Conservation (phyloP, 2,888 invertebrate genomes). For the Latrodectus hesperus region DNA sequence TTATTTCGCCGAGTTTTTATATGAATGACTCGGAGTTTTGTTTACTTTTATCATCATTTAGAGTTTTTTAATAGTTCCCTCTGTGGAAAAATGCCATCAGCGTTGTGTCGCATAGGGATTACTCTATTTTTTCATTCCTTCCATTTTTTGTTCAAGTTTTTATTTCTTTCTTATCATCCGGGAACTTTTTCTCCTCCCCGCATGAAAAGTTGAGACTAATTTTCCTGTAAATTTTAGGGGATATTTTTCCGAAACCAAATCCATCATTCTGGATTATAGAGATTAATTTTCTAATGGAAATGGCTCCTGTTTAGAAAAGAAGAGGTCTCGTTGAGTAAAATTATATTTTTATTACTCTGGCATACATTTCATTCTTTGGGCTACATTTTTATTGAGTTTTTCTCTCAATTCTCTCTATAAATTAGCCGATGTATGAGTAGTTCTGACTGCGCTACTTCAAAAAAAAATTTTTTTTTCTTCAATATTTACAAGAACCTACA, state of each 20-base stretch:
- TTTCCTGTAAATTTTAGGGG: slow-evolving; percentile 49
- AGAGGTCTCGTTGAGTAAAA: slow-evolving; percentile 26
- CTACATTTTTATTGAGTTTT: too few relatives aligned
- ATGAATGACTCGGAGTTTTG: slow-evolving; percentile 64
- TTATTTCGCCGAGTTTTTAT: slow-evolving; percentile 66
- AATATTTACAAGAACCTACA: background rate
- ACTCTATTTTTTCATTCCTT: slow-evolving; percentile 18
- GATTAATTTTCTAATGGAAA: slow-evolving; percentile 67
- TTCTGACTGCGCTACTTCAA: too few relatives aligned
- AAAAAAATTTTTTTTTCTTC: too few relatives aligned
- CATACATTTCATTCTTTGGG: slow-evolving; percentile 26
- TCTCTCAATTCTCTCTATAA: too few relatives aligned
- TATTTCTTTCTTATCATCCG: slow-evolving; percentile 5
- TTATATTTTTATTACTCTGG: slow-evolving; percentile 49
- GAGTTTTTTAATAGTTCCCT: slow-evolving; percentile 59
- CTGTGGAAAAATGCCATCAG: slow-evolving; percentile 38
- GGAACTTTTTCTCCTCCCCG: background rate
- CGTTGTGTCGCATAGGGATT: slow-evolving; percentile 43
- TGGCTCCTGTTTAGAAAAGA: slow-evolving; percentile 30
- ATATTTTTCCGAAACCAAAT: slow-evolving; percentile 38
- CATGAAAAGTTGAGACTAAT: slow-evolving; percentile 53
- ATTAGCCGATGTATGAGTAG: too few relatives aligned
- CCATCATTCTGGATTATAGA: slow-evolving; percentile 59
- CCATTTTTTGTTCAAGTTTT: background rate
- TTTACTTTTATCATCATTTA: slow-evolving; percentile 68